Conservation (phyloP, 2,113 vertebrate genomes). For the Anguilla japonica region DNA sequence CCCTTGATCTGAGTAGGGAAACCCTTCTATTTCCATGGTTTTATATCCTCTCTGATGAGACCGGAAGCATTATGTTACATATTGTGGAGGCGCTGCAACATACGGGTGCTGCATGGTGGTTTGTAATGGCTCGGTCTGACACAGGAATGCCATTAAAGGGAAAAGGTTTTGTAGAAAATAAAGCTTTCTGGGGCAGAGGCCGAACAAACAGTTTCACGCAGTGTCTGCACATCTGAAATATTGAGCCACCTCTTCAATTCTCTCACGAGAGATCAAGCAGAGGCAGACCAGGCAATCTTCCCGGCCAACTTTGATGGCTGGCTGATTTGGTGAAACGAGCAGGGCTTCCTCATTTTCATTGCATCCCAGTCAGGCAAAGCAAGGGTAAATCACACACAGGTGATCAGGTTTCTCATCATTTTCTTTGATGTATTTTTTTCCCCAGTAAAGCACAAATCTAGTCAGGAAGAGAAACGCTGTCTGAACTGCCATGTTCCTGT, state of each 20-base stretch:
- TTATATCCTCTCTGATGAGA: not conserved
- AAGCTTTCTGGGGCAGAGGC: not conserved
- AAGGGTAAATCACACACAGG: not conserved
- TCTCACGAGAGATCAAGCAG: slow-evolving; percentile 11
- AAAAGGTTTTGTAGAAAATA: slow-evolving; percentile 25
- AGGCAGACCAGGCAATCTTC: slow-evolving; percentile 18
- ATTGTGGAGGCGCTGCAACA: not conserved
- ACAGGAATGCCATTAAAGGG: slow-evolving; percentile 3
- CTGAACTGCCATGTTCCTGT: slow-evolving; percentile 11
- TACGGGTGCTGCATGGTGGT: not conserved
- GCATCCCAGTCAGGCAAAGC: not conserved
- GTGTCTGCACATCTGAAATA: slow-evolving; percentile 10
- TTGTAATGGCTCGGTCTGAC: slow-evolving; percentile 21
- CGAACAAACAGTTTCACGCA: not conserved
- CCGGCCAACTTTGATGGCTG: slow-evolving; percentile 8
- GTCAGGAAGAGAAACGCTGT: slow-evolving; percentile 6
- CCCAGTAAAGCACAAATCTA: slow-evolving; percentile 9
- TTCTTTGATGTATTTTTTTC: slow-evolving; percentile 10
- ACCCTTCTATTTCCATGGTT: not conserved
- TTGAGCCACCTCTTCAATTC: slow-evolving; percentile 20
- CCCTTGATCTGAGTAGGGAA: not conserved
- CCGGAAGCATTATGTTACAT: not conserved
- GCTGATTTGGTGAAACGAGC: slow-evolving; percentile 15
- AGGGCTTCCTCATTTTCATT: not conserved
- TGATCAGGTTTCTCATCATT: slow-evolving; percentile 15